Evolutionary conservation across 2,113 vertebrate species (phyloP), one percentile per base, ranked within the genome.

Genomic region (Tyto alba): DNA sequence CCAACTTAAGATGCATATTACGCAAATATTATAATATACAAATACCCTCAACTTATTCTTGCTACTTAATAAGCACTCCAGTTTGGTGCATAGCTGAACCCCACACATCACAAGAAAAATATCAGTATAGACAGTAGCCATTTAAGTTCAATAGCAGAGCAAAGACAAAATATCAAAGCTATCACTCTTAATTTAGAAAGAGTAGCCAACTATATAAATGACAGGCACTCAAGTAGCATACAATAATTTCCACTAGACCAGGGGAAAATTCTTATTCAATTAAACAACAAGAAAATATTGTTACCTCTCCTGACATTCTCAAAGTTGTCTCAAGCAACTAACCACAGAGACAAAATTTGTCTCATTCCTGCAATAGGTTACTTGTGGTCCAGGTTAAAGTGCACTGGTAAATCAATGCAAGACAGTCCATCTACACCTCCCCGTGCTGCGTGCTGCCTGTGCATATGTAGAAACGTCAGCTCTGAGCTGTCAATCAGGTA

Each of bases 21-120:
- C 13, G 5, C 45, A 91, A 96, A 93, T 83, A 79, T 16, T 17
- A 4, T 1, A 82, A 90, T 47, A 93, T 19, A 64, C 62, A 96
- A 94, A 97, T 82, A 67, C 11, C 30, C 43, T 66, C 32, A 34
- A 48, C 85, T 95, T 88, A 89, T 41, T 96, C 75, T 90, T 38
- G 77, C 74, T 84, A 85, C 21, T 45, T 72, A 80, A 87, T 53
- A 86, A 94, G 81, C 47, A 64, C 34, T 22, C 53, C 2, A 2
- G 8, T 62, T 73, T 68, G 83, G 63, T 62, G 52, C 34, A 1
- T 23, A 66, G 14, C n/a, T 69, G n/a, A 80, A 62, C 41, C 50
- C 26, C 80, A 82, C 38, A 32, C 20, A 60, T 80, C 48, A 56
- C 36, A 52, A 32, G 78, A 90, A 95, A 95, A 47, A 2, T 15